phyloP scores from a whole-genome alignment of 2,888 invertebrate genomes.

The Tigriopus californicus region DNA sequence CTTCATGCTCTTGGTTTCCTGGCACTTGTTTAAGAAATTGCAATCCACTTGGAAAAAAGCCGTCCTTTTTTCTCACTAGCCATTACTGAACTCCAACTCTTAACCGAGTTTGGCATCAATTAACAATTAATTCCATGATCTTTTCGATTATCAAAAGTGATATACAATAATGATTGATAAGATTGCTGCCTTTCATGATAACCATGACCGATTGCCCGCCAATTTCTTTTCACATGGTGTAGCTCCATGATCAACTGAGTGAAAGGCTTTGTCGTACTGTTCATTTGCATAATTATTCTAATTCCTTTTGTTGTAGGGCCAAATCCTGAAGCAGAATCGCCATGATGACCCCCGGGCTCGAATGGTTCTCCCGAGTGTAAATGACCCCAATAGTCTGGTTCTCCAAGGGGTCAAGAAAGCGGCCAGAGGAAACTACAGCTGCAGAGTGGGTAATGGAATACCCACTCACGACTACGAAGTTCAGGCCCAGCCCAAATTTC shows the following conservation, averaged over 20 bases:
- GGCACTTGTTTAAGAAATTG: too few species aligned
- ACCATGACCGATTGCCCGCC: too few species aligned
- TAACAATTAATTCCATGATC: too few species aligned
- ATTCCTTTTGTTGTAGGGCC: neutral
- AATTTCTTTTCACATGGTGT: neutral
- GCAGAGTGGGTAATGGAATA: constrained; percentile 70
- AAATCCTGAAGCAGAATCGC: constrained; percentile 4
- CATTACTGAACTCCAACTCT: too few species aligned
- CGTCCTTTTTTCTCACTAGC: too few species aligned
- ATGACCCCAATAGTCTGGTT: constrained; percentile 35
- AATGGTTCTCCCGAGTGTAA: constrained; percentile 12
- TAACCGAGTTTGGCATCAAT: too few species aligned
- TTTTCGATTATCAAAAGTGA: too few species aligned
- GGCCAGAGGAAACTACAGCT: constrained; percentile 75
- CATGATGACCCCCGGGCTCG: constrained; percentile 6
- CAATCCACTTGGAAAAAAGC: too few species aligned
- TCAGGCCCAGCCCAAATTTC: constrained; percentile 49
- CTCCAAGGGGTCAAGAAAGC: constrained; percentile 64
- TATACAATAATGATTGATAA: too few species aligned
- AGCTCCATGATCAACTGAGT: neutral
- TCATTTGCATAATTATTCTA: neutral
- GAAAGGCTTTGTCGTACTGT: neutral
- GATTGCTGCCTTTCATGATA: too few species aligned
- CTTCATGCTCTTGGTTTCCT: too few species aligned
- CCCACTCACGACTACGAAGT: constrained; percentile 10